These are phyloP conservation scores for Cephalophus harveyi DNA, from an alignment of 2,113 vertebrate species.

Conservation along the genomic window DNA sequence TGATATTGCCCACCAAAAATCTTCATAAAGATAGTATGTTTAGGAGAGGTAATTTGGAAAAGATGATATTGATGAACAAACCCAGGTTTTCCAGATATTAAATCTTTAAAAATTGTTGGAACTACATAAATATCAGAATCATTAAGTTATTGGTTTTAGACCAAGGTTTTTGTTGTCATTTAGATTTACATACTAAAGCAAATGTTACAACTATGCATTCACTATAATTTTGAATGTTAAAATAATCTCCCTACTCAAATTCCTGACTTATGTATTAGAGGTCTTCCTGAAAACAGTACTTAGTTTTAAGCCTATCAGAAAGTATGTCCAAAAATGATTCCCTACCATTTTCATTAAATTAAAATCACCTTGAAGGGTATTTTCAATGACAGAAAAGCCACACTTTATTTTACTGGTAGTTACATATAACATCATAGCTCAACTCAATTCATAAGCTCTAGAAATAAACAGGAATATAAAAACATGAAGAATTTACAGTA, in stretches of 20 bases:
- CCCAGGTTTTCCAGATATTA: background rate
- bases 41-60: background rate
- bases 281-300: constrained; percentile 2
- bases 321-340: constrained; percentile 19
- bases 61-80: constrained; percentile 4
- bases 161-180: background rate
- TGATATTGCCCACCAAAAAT: background rate
- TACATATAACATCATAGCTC: background rate
- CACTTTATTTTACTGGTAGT: background rate
- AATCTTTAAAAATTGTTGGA: background rate
- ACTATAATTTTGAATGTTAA: constrained; percentile 36
- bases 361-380: constrained; percentile 13
- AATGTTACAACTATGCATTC: constrained; percentile 15
- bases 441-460: constrained; percentile 12
- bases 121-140: background rate
- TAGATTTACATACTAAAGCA: background rate
- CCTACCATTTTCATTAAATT: background rate
- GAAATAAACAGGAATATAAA: constrained; percentile 40
- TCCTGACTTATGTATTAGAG: background rate
- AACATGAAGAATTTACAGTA: constrained; percentile 5
- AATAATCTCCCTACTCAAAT: constrained; percentile 17
- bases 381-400: constrained; percentile 8
- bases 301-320: constrained; percentile 28
- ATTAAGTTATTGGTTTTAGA: background rate
- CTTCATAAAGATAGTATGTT: background rate